Evolutionary conservation across 1,140 invertebrate genomes (phyloP), one percentile per base, ranked within the genome.

Genomic region (Trypoxylus dichotomus): DNA sequence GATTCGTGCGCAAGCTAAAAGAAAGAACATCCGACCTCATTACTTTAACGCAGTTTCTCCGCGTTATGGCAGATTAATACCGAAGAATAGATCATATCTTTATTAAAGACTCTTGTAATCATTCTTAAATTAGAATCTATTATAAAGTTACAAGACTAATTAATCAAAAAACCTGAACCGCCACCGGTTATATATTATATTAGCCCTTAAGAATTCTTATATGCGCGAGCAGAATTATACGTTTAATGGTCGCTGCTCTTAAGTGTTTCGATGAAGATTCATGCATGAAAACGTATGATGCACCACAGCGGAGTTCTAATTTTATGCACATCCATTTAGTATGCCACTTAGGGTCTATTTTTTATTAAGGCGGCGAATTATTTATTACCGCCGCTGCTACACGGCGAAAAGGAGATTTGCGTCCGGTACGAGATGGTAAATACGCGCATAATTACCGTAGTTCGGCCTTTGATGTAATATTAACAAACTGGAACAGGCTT

Each of bases 401-500:
- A 68, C 27, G 13, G 60, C 24, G 27, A 68, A 68, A 68, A 29
- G 24, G 24, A 68, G 60, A 24, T 29, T 68, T 68, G 27, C 27
- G 60, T 68, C 27, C 60, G 60, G 60, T 68, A 68, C 8, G 19
- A 13, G 60, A 68, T 68, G 24, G 60, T 29, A 68, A 68, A 68
- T 24, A 68, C 60, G 27, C 19, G 60, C 24, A 68, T 68, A 68
- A 68, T 68, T 68, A 68, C 60, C 3, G 27, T 68, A 68, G 60
- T 68, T 68, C 60, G 60, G 60, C 24, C 27, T 68, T 68, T 68
- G 60, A 68, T 68, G 27, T 68, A 68, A 68, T 68, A 68, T 25
- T 68, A 68, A 68, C 60, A 68, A 68, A 68, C 60, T 68, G 60
- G 60, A 68, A 68, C 60, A 68, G 60, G 8, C 60, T 68, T 68